Conservation (phyloP, 2,113 vertebrate genomes). For the Geothlypis trichas region DNA sequence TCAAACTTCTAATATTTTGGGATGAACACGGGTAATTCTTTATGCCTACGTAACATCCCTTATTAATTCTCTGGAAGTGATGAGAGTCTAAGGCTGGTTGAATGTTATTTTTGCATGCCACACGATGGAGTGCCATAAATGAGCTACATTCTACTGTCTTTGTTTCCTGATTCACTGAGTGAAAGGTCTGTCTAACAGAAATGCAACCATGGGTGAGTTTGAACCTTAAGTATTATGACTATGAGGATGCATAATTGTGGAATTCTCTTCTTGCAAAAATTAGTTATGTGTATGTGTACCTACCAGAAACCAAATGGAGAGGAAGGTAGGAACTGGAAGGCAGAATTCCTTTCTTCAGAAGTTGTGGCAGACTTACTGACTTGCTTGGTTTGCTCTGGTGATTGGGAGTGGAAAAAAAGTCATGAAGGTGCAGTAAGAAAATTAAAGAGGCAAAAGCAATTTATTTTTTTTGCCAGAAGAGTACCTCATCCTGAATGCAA, state of each 20-base stretch:
- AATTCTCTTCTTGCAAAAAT: background rate
- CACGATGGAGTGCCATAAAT: rapidly evolving
- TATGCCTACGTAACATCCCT: background rate
- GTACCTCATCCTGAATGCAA: background rate
- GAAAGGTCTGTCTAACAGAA: background rate
- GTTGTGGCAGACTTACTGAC: background rate
- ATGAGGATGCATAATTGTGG: background rate
- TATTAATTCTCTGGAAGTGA: background rate
- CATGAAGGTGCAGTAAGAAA: background rate
- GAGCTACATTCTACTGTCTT: background rate
- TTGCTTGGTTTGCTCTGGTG: background rate
- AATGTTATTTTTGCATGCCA: background rate
- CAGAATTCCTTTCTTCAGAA: background rate
- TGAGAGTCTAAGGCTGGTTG: background rate
- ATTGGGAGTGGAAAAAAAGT: background rate
- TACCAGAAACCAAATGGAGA: background rate
- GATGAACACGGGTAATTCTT: background rate
- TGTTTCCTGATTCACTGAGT: background rate
- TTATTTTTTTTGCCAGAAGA: background rate
- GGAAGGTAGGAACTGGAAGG: background rate
- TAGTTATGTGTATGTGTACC: rapidly evolving
- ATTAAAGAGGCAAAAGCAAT: background rate
- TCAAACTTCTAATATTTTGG: background rate
- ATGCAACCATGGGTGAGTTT: background rate
- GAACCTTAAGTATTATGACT: background rate